Evolutionary conservation across 1,140 invertebrate species (phyloP).

Genomic region (Papilio helenus): DNA sequence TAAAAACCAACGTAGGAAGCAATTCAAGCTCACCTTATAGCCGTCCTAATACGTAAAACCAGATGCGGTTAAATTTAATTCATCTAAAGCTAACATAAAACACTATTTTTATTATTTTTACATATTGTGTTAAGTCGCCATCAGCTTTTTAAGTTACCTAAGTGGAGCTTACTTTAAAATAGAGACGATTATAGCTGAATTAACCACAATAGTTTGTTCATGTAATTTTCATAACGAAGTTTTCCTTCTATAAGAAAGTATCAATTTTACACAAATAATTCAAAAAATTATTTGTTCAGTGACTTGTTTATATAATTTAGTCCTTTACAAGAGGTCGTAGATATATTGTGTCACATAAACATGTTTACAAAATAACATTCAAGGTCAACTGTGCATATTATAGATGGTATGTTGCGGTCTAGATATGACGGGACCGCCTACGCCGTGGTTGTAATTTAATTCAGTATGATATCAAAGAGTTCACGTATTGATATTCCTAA

Average conservation of each 20-base stretch:
- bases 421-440: conserved; percentile 26
- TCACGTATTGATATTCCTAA: background rate
- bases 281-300: background rate
- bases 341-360: background rate
- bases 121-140: background rate
- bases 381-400: background rate
- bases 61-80: background rate
- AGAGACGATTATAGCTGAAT: background rate
- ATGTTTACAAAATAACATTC: conserved; percentile 15
- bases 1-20: conserved; percentile 10
- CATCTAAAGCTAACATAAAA: background rate
- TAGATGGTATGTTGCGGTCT: background rate
- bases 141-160: background rate
- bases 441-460: conserved; percentile 28
- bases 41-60: background rate
- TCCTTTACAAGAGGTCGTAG: background rate
- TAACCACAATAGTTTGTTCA: background rate
- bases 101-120: background rate
- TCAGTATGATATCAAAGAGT: conserved; percentile 18
- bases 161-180: background rate
- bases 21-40: background rate
- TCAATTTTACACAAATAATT: background rate
- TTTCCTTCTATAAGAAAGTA: too few relatives aligned
- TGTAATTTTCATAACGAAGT: background rate
- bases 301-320: background rate